Base-by-base conservation (phyloP, 2,888 invertebrate genomes). In the Axea sp. region DNA sequence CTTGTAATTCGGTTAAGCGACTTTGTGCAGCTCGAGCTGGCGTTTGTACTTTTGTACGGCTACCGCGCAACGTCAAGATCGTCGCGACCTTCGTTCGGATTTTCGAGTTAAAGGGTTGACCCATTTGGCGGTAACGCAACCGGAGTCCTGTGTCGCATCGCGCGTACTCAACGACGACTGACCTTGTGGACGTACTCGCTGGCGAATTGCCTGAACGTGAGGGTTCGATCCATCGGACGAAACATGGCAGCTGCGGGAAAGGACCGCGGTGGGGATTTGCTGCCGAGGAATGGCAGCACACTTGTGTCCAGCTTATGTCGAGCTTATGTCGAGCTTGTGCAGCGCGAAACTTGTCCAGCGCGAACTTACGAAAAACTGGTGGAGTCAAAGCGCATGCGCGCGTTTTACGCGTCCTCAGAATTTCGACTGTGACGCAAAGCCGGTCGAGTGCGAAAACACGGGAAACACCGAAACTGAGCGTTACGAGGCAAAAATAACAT, bases 191-290 rank as follows among this genome's bases (percentile, higher is more conserved):
- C 83, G 82, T 84, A 84, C 77, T 83, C 81, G 80, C 65, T 82
- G 84, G 82, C 81, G 60, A 79, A 81, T 59, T 83, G 84, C 81
- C 83, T 82, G 75, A 80, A 30, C 5, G 22, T 8, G 37, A 37
- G 14, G 49, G 39, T 30, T 49, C 49, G 60, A 62, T 62, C 60
- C n/a, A 22, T 78, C 79, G 81, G 79, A 78, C 84, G 83, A 82
- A 83, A 83, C 86, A 86, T 85, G 82, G 83, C 85, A 83, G 78
- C 79, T n/a, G n/a, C n/a, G n/a, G n/a, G n/a, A n/a, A n/a, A n/a
- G n/a, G n/a, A n/a, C n/a, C n/a, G n/a, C n/a, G n/a, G n/a, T n/a
- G n/a, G n/a, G n/a, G n/a, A n/a, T n/a, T n/a, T n/a, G n/a, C n/a
- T n/a, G n/a, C n/a, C n/a, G n/a, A n/a, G n/a, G n/a, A n/a, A n/a